Evolutionary conservation across 2,888 invertebrate genomes (phyloP), one percentile per base, ranked within the genome.

Genomic region (Diarsia brunnea): DNA sequence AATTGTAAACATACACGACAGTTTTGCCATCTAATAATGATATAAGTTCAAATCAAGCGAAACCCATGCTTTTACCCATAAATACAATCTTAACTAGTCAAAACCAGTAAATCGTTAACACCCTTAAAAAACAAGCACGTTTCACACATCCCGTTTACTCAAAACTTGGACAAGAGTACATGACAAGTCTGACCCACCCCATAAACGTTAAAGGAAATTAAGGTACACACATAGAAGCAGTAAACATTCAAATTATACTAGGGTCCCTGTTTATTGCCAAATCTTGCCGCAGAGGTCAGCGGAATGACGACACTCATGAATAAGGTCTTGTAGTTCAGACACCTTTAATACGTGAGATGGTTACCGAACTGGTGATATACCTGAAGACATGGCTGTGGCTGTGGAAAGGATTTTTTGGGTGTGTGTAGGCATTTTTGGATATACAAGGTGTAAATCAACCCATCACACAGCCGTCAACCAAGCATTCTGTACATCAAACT

Each of bases 231-330:
- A 86, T 81, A 75, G 81, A 73, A 64, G 88, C 79, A 84, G 84
- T 89, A 87, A 90, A 92, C 90, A 90, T 92, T 90, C 86, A 90
- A 91, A 91, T 89, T 89, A 91, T 88, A 86, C 90, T 88, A 77
- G 71, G 88, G 88, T 84, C 84, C 80, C 78, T 66, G 78, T 85
- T 88, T 91, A 91, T 91, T 91, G 88, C 87, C 82, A 89, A 90
- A 90, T 90, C 90, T 89, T 89, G 85, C 84, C 84, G 76, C 85
- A 86, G 79, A 89, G 91, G 91, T 91, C 89, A 89, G 83, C 60
- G 80, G 77, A 87, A 89, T 87, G 87, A 86, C 88, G 86, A 81
- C 85, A 79, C 89, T 91, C 91, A 91, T 92, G 91, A 93, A 91
- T 91, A 91, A 87, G 78, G 73, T 68, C 88, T 84, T 90, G 90